phyloP scores from a whole-genome alignment of 2,888 invertebrate genomes.

The Cephus sareptanus region DNA sequence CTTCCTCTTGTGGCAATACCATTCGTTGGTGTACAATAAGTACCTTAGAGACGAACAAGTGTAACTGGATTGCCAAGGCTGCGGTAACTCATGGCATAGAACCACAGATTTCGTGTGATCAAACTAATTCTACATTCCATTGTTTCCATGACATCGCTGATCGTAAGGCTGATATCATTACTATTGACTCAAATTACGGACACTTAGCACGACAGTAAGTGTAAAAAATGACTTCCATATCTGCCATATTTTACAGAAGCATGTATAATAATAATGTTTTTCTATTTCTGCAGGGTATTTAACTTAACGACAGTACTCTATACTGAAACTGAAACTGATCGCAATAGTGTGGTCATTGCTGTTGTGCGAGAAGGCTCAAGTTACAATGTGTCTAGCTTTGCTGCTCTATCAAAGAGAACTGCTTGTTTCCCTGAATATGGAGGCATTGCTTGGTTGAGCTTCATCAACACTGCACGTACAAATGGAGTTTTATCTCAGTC shows the following conservation, averaged over 20 bases:
- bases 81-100: constrained; percentile 71
- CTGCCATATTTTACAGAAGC: neutral
- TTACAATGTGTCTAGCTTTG: constrained; percentile 65
- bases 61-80: constrained; percentile 71
- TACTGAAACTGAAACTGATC: constrained; percentile 69
- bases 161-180: constrained; percentile 70
- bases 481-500: constrained; percentile 67
- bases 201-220: constrained; percentile 74
- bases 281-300: constrained; percentile 67
- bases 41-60: constrained; percentile 70
- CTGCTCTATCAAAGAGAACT: constrained; percentile 69
- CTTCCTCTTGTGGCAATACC: constrained; percentile 37
- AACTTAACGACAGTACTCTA: constrained; percentile 70
- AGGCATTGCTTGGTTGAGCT: constrained; percentile 75
- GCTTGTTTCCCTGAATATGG: constrained; percentile 78
- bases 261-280: neutral
- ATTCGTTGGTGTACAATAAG: constrained; percentile 74
- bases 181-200: constrained; percentile 74
- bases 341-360: constrained; percentile 69
- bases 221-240: neutral
- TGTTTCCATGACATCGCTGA: constrained; percentile 70
- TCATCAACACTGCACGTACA: constrained; percentile 70
- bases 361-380: constrained; percentile 66
- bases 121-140: constrained; percentile 65
- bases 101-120: constrained; percentile 70